Conservation (phyloP, 2,888 invertebrate genomes). For the Empis livida region DNA sequence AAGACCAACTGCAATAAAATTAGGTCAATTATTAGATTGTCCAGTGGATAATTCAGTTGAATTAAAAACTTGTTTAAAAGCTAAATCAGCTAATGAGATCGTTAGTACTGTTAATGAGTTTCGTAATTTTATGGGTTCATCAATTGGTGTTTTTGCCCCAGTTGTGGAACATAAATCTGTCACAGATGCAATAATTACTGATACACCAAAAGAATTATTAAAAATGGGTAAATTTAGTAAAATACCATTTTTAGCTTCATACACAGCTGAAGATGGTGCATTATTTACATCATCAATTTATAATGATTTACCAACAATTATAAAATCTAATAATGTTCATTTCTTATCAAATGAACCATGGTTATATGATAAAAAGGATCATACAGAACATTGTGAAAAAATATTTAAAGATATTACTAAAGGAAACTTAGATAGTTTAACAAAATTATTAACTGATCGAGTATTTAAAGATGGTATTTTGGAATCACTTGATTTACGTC, state of each 20-base stretch:
- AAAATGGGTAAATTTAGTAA: constrained; percentile 43
- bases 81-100: constrained; percentile 44
- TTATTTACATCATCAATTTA: background rate
- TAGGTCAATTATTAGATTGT: constrained; percentile 47
- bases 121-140: constrained; percentile 38
- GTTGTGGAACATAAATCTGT: constrained; percentile 42
- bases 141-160: constrained; percentile 54
- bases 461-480: background rate
- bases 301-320: too few species aligned
- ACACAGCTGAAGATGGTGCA: background rate
- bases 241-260: constrained; percentile 35
- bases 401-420: background rate
- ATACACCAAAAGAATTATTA: constrained; percentile 48
- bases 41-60: constrained; percentile 38
- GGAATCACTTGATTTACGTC: background rate
- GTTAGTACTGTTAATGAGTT: constrained; percentile 33
- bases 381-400: background rate
- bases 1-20: constrained; percentile 42
- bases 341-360: too few species aligned
- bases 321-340: too few species aligned
- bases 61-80: constrained; percentile 49
- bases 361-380: too few species aligned
- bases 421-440: background rate
- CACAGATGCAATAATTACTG: constrained; percentile 46
- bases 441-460: background rate